Percentiles rank a stretch among this genome's conserved stretches.
Evolutionary conservation across 2,113 vertebrate genomes (phyloP).

Genomic region (Leucosticte australis): DNA sequence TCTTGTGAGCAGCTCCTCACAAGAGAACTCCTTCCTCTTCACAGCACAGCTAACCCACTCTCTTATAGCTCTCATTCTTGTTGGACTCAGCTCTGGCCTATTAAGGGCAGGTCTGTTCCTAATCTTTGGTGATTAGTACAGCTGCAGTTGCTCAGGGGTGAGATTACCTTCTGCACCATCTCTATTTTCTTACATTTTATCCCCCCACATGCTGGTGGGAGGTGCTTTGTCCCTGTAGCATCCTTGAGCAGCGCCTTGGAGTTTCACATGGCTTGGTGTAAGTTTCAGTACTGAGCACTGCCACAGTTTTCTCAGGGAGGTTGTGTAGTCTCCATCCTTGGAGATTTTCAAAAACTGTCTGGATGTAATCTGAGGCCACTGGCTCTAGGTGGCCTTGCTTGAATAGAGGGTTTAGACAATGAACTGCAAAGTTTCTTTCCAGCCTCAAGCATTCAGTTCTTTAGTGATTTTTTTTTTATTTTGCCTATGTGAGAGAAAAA

Average conservation of each 20-base stretch:
- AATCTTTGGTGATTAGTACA: too few relatives aligned
- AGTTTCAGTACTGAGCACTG: not conserved
- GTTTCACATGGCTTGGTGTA: not conserved
- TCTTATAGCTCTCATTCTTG: too few relatives aligned
- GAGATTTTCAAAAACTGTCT: not conserved
- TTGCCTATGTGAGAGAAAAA: not conserved
- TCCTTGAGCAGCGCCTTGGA: not conserved
- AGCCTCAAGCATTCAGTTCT: not conserved
- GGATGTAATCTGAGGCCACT: not conserved
- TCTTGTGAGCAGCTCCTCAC: too few relatives aligned
- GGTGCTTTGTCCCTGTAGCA: not conserved
- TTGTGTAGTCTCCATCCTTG: not conserved
- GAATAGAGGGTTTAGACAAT: not conserved
- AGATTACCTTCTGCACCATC: too few relatives aligned
- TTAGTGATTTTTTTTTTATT: not conserved
- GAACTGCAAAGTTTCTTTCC: not conserved
- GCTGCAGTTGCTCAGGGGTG: too few relatives aligned
- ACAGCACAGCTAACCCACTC: too few relatives aligned
- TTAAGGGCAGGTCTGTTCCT: too few relatives aligned
- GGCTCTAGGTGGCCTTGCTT: not conserved
- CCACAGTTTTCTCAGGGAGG: not conserved
- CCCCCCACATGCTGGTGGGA: not conserved
- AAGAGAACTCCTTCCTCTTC: too few relatives aligned
- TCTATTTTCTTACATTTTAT: too few relatives aligned
- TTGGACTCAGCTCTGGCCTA: too few relatives aligned